Evolutionary conservation across 2,797 vertebrate species (phyloP).

Genomic region (Cynodonichthys magdalenae): DNA sequence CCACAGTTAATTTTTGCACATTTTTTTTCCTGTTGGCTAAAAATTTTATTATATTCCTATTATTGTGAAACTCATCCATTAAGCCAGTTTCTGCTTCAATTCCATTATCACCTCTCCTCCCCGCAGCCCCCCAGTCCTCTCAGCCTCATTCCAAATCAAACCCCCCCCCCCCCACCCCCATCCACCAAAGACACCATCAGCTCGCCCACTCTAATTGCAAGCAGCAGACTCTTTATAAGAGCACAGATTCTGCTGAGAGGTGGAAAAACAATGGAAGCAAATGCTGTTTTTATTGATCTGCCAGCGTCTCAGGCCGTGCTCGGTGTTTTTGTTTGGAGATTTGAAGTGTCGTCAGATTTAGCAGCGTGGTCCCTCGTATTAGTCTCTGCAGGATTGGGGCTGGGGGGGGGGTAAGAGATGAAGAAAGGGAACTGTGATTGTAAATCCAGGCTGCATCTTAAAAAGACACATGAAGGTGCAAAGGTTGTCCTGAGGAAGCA

Average conservation of each 20-base stretch:
- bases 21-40: too few relatives aligned
- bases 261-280: slow-evolving; percentile 74
- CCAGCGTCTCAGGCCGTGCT: slow-evolving; percentile 45
- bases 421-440: slow-evolving; percentile 24
- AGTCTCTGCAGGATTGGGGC: slow-evolving; percentile 20
- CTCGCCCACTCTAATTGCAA: slow-evolving; percentile 64
- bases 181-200: slow-evolving; percentile 60
- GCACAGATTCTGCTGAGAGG: slow-evolving; percentile 74
- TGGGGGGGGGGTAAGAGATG: slow-evolving; percentile 5
- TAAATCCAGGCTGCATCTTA: slow-evolving; percentile 56
- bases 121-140: slow-evolving; percentile 1
- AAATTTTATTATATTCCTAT: background rate
- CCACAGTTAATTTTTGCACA: too few relatives aligned
- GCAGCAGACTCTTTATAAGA: slow-evolving; percentile 70
- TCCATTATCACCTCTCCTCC: slow-evolving; percentile 51
- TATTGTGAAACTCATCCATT: slow-evolving; percentile 40
- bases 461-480: slow-evolving; percentile 30
- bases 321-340: slow-evolving; percentile 50
- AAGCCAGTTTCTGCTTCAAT: slow-evolving; percentile 52
- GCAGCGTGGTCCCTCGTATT: slow-evolving; percentile 37
- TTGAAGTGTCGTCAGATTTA: slow-evolving; percentile 65
- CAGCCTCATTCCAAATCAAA: slow-evolving; percentile 62
- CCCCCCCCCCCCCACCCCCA: slow-evolving; percentile 41
- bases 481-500: slow-evolving; percentile 35
- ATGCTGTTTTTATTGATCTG: slow-evolving; percentile 83